Evolutionary conservation across 2,797 vertebrate genomes (phyloP).

Genomic region (Sylvia borin): DNA sequence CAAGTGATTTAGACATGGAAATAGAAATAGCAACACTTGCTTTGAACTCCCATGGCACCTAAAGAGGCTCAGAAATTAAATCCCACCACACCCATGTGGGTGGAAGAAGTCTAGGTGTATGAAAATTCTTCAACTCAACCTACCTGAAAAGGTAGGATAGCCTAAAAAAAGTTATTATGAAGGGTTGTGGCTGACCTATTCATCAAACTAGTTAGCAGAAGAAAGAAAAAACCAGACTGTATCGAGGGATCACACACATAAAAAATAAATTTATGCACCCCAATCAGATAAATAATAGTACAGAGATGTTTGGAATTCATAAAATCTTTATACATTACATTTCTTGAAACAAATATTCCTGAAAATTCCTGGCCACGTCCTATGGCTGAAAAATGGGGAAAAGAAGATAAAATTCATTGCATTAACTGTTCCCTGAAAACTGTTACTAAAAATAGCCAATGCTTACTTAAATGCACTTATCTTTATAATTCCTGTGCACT

Average conservation of each 20-base stretch:
- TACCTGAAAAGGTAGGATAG: slow-evolving; percentile 40
- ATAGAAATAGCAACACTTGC: neutral
- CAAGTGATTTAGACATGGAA: slow-evolving; percentile 2
- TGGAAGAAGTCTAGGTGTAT: slow-evolving; percentile 23
- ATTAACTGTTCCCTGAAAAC: neutral
- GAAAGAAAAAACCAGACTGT: neutral
- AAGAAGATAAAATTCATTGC: neutral
- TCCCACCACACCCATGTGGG: slow-evolving; percentile 46
- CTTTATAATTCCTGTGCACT: neutral
- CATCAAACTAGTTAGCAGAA: neutral
- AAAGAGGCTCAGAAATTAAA: slow-evolving; percentile 32
- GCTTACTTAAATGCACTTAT: neutral
- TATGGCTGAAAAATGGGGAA: neutral
- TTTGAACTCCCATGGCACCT: slow-evolving; percentile 38
- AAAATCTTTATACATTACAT: neutral
- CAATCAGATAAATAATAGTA: neutral
- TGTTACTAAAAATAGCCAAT: neutral
- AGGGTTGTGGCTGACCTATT: neutral
- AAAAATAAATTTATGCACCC: neutral
- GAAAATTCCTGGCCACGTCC: neutral
- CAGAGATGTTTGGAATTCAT: neutral
- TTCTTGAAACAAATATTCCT: neutral
- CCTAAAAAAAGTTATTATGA: neutral
- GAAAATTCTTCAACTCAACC: slow-evolving; percentile 45
- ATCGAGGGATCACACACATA: neutral